A percentile compares a stretch with the other conserved stretches of the same genome.
Evolutionary conservation across 2,797 vertebrate species (phyloP).

Genomic region (Notolabrus celidotus): DNA sequence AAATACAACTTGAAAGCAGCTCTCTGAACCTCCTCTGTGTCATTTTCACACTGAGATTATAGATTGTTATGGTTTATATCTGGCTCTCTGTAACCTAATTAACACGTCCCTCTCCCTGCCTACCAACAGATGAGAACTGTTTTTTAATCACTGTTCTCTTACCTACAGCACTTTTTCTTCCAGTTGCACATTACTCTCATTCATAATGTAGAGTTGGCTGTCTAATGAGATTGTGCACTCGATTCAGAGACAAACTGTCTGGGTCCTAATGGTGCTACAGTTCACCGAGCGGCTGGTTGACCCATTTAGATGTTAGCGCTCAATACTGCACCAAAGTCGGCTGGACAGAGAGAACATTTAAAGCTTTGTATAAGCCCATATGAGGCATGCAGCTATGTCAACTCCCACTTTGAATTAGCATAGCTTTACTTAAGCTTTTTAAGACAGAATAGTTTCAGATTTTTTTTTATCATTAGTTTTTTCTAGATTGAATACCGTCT

Average conservation of each 20-base stretch:
- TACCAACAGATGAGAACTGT: slow-evolving; percentile 42
- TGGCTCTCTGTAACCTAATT: slow-evolving; percentile 69
- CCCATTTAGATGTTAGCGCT: slow-evolving; percentile 80
- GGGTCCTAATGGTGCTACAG: slow-evolving; percentile 59
- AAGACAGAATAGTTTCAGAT: background rate
- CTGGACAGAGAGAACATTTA: slow-evolving; percentile 14
- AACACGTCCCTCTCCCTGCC: slow-evolving; percentile 34
- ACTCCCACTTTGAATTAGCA: background rate
- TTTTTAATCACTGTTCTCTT: slow-evolving; percentile 59
- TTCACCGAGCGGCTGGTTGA: slow-evolving; percentile 72
- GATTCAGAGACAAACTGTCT: slow-evolving; percentile 72
- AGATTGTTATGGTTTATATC: slow-evolving; percentile 58
- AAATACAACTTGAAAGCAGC: slow-evolving; percentile 33
- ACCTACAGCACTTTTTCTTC: slow-evolving; percentile 45
- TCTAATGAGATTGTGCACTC: slow-evolving; percentile 57
- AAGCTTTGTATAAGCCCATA: background rate
- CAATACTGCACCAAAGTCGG: slow-evolving; percentile 69
- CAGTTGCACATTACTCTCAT: slow-evolving; percentile 39
- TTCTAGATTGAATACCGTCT: too few relatives aligned
- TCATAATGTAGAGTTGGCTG: slow-evolving; percentile 44
- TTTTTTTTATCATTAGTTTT: too few relatives aligned
- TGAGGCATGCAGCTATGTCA: background rate
- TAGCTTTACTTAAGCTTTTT: background rate
- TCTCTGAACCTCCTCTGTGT: slow-evolving; percentile 37
- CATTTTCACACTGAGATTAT: slow-evolving; percentile 58